Conservation (phyloP, 2,888 invertebrate genomes). For the Sthenelais limicola region DNA sequence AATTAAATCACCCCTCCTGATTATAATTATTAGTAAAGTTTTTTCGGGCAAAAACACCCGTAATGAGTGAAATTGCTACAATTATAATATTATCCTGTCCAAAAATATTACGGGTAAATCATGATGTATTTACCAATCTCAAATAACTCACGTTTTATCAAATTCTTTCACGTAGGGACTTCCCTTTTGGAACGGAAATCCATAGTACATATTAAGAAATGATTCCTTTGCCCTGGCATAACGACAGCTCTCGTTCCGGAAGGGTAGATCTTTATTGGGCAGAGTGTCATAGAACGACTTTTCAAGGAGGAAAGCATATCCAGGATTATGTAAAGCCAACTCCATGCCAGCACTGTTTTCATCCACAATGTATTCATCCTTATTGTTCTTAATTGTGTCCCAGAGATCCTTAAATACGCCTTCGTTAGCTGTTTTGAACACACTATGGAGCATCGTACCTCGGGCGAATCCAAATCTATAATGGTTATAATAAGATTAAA, state of each 20-base stretch:
- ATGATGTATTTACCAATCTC: background rate
- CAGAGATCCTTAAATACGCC: constrained; percentile 35
- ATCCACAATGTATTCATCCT: constrained; percentile 1
- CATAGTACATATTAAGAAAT: constrained; percentile 41
- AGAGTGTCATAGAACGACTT: constrained; percentile 42
- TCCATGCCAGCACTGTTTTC: constrained; percentile 20
- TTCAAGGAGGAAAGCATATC: constrained; percentile 44
- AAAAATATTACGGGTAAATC: too few species aligned
- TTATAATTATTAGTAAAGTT: too few species aligned
- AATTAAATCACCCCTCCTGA: too few species aligned
- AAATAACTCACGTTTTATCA: background rate
- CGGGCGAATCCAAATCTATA: constrained; percentile 13
- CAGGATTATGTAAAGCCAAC: constrained; percentile 13
- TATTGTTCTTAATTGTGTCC: constrained; percentile 26
- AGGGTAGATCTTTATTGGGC: background rate
- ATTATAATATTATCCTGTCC: too few species aligned
- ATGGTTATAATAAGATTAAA: background rate
- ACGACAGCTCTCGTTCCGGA: constrained; percentile 36
- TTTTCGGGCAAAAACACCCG: too few species aligned
- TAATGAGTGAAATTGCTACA: too few species aligned
- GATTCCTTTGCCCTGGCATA: constrained; percentile 38
- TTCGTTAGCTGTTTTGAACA: constrained; percentile 16
- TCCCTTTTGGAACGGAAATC: constrained; percentile 47
- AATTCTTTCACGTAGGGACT: constrained; percentile 44
- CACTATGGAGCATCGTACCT: background rate